Conservation (phyloP, 2,888 invertebrate genomes). For the Liposcelis brunnea region DNA sequence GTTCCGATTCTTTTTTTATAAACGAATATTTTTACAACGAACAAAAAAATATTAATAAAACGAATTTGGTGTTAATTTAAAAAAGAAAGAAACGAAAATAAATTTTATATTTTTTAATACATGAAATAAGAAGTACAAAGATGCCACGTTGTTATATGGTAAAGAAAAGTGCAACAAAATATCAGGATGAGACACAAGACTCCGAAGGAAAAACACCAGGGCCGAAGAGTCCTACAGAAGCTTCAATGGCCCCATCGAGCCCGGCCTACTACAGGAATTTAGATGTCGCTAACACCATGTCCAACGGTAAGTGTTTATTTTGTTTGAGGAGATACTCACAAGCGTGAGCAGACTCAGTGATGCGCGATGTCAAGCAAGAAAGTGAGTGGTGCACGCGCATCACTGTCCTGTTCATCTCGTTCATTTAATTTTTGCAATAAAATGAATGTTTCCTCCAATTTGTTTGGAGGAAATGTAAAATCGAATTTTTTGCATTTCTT, state of each 20-base stretch:
- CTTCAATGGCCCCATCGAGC: slow-evolving; percentile 3
- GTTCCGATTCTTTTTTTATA: slow-evolving; percentile 3
- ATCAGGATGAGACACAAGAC: background rate
- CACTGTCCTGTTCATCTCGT: no score
- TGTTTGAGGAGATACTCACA: background rate
- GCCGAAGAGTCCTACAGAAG: slow-evolving; percentile 8
- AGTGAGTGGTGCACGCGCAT: no score
- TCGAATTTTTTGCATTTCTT: no score
- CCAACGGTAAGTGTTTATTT: slow-evolving; percentile 1
- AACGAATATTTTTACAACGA: slow-evolving; percentile 8
- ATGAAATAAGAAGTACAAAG: background rate
- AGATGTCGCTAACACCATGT: slow-evolving; percentile 1
- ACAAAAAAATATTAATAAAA: no score
- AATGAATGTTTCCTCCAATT: no score
- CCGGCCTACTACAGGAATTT: slow-evolving; percentile 4
- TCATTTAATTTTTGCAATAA: no score
- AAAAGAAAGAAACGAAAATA: no score
- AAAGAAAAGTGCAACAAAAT: slow-evolving; percentile 1
- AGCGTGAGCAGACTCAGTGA: no score
- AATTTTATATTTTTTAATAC: no score
- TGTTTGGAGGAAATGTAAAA: no score
- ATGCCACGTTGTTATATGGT: slow-evolving; percentile 7
- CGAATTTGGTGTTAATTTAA: no score
- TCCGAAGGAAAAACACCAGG: background rate
- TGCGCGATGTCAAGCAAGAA: no score